Evolutionary conservation across 1,140 invertebrate species (phyloP).

Genomic region (Elysia chlorotica): DNA sequence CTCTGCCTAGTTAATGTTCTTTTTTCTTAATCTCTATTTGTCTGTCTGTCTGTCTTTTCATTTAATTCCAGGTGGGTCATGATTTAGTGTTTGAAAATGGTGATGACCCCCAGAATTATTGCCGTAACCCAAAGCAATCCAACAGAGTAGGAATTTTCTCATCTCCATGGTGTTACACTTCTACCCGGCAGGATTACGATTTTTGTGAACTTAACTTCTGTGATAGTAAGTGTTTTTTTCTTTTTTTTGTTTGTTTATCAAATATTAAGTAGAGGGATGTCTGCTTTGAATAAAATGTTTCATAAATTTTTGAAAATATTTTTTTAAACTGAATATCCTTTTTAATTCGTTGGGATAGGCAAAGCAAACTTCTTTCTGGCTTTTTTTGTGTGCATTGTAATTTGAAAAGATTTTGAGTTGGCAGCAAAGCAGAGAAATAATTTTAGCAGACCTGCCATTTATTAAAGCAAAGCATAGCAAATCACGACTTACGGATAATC

Average conservation of each 20-base stretch:
- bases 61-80: neutral
- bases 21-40: neutral
- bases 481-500: no score
- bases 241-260: neutral
- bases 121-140: constrained; percentile 1
- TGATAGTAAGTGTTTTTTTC: neutral
- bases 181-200: neutral
- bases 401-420: no score
- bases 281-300: neutral
- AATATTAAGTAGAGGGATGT: neutral
- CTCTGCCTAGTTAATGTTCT: neutral
- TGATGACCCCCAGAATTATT: constrained; percentile 6
- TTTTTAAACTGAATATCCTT: neutral
- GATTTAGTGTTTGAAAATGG: neutral
- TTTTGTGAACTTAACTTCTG: neutral
- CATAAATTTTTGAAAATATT: neutral
- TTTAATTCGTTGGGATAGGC: neutral
- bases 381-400: no score
- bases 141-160: no score
- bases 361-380: neutral
- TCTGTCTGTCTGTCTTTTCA: neutral
- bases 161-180: constrained; percentile 8
- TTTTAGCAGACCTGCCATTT: no score
- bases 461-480: no score
- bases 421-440: no score